Conservation (phyloP, 2,888 invertebrate genomes). For the Brachycybe producta region DNA sequence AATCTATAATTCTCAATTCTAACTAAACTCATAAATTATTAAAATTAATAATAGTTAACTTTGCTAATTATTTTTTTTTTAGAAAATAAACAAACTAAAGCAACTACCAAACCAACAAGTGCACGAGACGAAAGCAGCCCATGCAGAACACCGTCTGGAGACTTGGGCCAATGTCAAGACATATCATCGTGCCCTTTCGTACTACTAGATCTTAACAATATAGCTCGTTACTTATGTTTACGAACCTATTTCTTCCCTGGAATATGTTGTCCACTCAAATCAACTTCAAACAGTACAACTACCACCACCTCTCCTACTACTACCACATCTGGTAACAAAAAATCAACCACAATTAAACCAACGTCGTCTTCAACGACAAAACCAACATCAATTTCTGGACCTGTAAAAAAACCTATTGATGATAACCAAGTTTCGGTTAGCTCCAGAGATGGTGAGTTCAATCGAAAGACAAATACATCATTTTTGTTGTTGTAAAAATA, state of each 20-base stretch:
- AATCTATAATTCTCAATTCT: too few relatives aligned
- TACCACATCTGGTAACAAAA: slow-evolving; percentile 1
- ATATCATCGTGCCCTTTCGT: slow-evolving; percentile 15
- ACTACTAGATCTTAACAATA: slow-evolving; percentile 10
- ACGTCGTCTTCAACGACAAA: slow-evolving; percentile 11
- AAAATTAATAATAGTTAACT: too few relatives aligned
- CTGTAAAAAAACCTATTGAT: too few relatives aligned
- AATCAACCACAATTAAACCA: slow-evolving; percentile 16
- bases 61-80: too few relatives aligned
- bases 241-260: slow-evolving; percentile 83
- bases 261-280: slow-evolving; percentile 61
- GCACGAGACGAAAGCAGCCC: neutral
- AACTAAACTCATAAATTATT: too few relatives aligned
- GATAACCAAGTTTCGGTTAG: too few relatives aligned
- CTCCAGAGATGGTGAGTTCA: too few relatives aligned
- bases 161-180: slow-evolving; percentile 10
- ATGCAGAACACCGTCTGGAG: slow-evolving; percentile 10
- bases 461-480: too few relatives aligned
- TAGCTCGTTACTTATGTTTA: slow-evolving; percentile 71
- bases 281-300: neutral
- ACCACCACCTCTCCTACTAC: too few relatives aligned
- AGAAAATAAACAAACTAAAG: too few relatives aligned
- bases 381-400: neutral
- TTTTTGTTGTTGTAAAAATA: too few relatives aligned
- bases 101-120: too few relatives aligned